phyloP scores from a whole-genome alignment of 2,113 vertebrate genomes.

The Okapia johnstoni region DNA sequence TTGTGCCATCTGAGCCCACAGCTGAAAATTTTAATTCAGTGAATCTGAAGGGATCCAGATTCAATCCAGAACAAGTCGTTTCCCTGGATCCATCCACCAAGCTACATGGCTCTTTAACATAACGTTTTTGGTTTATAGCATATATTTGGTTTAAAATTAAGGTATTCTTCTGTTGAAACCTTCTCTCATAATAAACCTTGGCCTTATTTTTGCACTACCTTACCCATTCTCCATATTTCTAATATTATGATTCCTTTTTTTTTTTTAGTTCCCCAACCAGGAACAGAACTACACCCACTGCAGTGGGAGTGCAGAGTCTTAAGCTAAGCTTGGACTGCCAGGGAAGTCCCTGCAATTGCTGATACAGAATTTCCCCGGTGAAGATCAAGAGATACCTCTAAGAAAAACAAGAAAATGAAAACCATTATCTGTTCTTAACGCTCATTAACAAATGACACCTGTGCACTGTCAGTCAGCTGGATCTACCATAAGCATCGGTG shows the following conservation, averaged over 20 bases:
- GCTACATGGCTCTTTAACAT: neutral
- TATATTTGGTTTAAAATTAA: neutral
- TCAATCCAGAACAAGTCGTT: neutral
- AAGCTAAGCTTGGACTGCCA: neutral
- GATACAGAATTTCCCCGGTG: neutral
- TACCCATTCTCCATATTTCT: neutral
- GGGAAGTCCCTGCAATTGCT: neutral
- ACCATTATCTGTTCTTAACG: neutral
- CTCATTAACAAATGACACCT: neutral
- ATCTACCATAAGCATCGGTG: neutral
- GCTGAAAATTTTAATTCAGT: neutral
- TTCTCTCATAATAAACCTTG: neutral
- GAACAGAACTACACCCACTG: neutral
- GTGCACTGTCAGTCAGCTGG: neutral
- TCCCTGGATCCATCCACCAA: rapidly evolving
- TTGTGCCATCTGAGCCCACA: neutral
- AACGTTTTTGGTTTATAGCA: neutral
- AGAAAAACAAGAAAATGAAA: neutral
- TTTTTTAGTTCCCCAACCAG: neutral
- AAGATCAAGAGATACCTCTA: neutral
- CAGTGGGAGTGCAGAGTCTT: neutral
- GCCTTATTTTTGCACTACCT: neutral
- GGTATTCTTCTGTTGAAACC: neutral
- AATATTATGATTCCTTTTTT: neutral
- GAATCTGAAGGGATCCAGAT: neutral